Conservation (phyloP, 2,113 vertebrate genomes). For the Marmota flaviventris region DNA sequence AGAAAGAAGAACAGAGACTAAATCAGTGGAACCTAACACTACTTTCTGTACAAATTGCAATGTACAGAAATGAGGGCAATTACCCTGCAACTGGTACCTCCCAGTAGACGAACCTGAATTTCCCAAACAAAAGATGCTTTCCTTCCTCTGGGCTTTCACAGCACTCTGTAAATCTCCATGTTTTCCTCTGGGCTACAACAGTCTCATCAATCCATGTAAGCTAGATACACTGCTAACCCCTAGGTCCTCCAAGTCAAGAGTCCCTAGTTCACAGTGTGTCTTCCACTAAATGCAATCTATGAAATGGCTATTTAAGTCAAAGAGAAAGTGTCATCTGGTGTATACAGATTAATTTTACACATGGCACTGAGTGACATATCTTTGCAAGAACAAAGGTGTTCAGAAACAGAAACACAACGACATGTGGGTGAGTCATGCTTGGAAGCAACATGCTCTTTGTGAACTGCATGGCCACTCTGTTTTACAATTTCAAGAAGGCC, state of each 20-base stretch:
- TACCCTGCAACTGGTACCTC: background rate
- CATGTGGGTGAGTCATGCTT: background rate
- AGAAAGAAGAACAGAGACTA: background rate
- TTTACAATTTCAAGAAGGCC: constrained; percentile 50
- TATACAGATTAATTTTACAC: background rate
- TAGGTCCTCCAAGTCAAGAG: background rate
- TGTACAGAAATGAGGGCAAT: background rate
- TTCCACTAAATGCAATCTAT: background rate
- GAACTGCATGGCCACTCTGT: background rate
- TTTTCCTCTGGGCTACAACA: background rate
- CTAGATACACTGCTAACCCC: background rate
- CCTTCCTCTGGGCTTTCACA: background rate
- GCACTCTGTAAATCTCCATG: background rate
- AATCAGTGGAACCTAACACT: background rate
- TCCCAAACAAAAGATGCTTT: background rate
- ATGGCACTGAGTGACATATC: background rate
- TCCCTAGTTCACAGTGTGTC: background rate
- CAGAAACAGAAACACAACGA: constrained; percentile 38
- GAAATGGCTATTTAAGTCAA: background rate
- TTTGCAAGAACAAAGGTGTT: constrained; percentile 60
- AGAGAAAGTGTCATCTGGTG: constrained; percentile 25
- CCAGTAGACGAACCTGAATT: background rate
- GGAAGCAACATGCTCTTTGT: background rate
- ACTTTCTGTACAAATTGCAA: background rate
- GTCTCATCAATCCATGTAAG: background rate